A percentile compares a stretch with the other conserved stretches of the same genome.
These are phyloP conservation scores for Tetramorium parvispinum DNA, from an alignment of 1,140 invertebrate genomes.

Conservation along the genomic window DNA sequence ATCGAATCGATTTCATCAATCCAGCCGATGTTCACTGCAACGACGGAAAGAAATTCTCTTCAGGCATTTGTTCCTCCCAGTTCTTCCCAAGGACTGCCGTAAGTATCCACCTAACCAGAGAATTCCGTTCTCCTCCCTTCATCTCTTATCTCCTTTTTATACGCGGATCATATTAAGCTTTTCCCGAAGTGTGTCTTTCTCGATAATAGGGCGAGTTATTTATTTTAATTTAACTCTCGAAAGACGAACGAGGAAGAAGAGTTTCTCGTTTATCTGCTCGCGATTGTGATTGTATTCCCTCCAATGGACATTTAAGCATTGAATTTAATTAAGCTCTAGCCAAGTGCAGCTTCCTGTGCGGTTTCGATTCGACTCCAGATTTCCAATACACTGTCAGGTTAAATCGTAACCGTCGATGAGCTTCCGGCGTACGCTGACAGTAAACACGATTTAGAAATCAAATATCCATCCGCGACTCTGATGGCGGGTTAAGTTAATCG, in stretches of 20 bases:
- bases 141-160: not conserved
- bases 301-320: conserved; percentile 31
- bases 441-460: conserved; percentile 72
- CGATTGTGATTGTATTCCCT: conserved; percentile 15
- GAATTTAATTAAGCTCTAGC: conserved; percentile 44
- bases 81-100: not conserved
- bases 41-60: conserved; percentile 15
- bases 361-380: conserved; percentile 42
- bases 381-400: conserved; percentile 28
- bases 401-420: conserved; percentile 46
- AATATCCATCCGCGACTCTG: conserved; percentile 54
- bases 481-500: conserved; percentile 15
- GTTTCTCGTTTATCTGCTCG: conserved; percentile 5
- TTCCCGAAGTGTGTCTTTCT: not conserved
- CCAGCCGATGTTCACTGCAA: conserved; percentile 33
- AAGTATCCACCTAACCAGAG: not conserved
- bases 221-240: conserved; percentile 27
- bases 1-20: conserved; percentile 38
- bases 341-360: conserved; percentile 13
- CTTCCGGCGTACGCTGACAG: conserved; percentile 43
- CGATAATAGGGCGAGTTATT: conserved; percentile 47
- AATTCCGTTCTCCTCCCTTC: not conserved
- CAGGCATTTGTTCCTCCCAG: conserved; percentile 18
- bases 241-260: not conserved
- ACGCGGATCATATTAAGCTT: conserved; percentile 17